phyloP scores from a whole-genome alignment of 2,888 invertebrate species.

The Adela reaumurella region DNA sequence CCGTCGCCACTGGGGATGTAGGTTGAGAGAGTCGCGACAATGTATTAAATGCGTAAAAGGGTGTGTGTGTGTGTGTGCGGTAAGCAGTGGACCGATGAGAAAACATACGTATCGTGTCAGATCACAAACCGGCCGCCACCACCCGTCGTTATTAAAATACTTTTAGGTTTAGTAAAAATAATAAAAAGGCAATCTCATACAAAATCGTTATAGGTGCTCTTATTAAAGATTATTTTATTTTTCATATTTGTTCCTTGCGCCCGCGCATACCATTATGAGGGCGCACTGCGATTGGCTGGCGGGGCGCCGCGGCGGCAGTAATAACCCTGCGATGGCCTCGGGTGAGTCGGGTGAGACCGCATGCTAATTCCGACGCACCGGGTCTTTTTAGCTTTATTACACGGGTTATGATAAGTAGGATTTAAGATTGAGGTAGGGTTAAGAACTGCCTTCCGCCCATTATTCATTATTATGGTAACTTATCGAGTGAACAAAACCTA shows the following conservation, averaged over 20 bases:
- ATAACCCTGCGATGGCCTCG: not conserved
- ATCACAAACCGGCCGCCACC: too few relatives aligned
- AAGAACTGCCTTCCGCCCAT: not conserved
- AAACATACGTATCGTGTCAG: too few relatives aligned
- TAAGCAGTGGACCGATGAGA: too few relatives aligned
- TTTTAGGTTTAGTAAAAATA: not conserved
- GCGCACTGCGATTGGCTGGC: not conserved
- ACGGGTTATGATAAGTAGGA: not conserved
- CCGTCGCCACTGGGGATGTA: too few relatives aligned
- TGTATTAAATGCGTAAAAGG: too few relatives aligned
- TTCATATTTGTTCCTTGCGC: conserved; percentile 2
- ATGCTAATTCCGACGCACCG: not conserved
- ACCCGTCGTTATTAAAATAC: not conserved
- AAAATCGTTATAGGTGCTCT: conserved; percentile 2
- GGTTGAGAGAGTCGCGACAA: too few relatives aligned
- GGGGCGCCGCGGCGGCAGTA: not conserved
- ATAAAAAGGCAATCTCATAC: not conserved
- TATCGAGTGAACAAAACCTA: too few relatives aligned
- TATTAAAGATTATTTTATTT: conserved; percentile 6
- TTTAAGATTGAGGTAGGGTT: not conserved
- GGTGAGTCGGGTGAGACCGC: not conserved
- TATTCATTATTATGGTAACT: not conserved
- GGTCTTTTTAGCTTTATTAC: not conserved
- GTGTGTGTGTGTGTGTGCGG: too few relatives aligned
- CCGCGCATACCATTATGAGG: not conserved